Percentiles rank a stretch among this genome's conserved stretches.
Evolutionary conservation across 2,888 invertebrate species (phyloP).

Genomic region (Spodoptera exigua): DNA sequence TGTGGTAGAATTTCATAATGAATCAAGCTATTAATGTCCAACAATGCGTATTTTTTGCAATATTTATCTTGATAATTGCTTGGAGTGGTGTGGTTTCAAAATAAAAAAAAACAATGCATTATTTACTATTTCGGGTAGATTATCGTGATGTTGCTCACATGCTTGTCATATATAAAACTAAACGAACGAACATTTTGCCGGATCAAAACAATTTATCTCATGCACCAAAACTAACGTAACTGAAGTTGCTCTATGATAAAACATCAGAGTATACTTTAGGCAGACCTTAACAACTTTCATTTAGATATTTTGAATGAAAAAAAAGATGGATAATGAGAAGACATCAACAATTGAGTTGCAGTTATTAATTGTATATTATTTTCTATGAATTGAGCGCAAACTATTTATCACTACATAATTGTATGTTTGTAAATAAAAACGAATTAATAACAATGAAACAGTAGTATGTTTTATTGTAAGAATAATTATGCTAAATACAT

Average conservation of each 20-base stretch:
- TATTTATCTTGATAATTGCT: conserved; percentile 19
- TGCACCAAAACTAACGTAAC: conserved; percentile 20
- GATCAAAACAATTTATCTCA: conserved; percentile 39
- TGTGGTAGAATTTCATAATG: too few relatives aligned
- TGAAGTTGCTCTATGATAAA: conserved; percentile 24
- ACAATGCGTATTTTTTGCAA: conserved; percentile 11
- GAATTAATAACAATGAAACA: too few relatives aligned
- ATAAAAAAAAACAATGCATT: conserved; percentile 4
- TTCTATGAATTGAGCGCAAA: too few relatives aligned
- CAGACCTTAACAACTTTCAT: conserved; percentile 9
- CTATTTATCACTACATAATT: too few relatives aligned
- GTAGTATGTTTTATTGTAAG: too few relatives aligned
- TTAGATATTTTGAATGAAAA: background rate
- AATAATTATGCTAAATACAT: background rate
- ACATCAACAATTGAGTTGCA: too few relatives aligned
- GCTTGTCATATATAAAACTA: conserved; percentile 44
- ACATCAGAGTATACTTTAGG: conserved; percentile 1
- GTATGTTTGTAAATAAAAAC: too few relatives aligned
- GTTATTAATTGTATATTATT: too few relatives aligned
- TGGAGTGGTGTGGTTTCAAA: too few relatives aligned
- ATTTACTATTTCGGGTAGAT: conserved; percentile 21
- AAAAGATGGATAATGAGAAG: background rate
- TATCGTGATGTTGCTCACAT: conserved; percentile 30
- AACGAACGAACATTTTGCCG: conserved; percentile 29
- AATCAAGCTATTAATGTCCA: too few relatives aligned